A percentile compares a stretch with the other conserved stretches of the same genome.
These are phyloP conservation scores for Cassiopea andromeda DNA, from an alignment of 30 jellyfish, hydroid and myxozoan genomes.

Conservation along the genomic window DNA sequence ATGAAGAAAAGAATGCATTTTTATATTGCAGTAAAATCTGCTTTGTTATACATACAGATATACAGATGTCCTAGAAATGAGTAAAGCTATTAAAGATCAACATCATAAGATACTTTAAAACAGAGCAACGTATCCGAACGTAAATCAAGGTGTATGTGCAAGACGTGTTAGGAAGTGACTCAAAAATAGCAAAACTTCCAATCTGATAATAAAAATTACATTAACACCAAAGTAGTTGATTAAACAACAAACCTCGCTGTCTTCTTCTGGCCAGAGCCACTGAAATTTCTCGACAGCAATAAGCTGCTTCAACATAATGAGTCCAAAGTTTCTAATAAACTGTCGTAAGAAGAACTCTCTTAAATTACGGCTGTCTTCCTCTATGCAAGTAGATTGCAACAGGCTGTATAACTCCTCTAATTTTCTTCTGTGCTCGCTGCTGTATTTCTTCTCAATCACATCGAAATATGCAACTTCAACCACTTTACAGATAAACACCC, in stretches of 20 bases:
- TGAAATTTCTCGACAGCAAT: conserved; percentile 1
- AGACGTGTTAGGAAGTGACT: too few species aligned
- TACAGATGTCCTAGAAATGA: too few species aligned
- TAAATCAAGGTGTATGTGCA: too few species aligned
- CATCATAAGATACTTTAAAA: too few species aligned
- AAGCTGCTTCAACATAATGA: background rate
- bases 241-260: conserved; percentile 15
- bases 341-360: conserved; percentile 40
- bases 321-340: conserved; percentile 33
- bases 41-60: too few species aligned
- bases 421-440: background rate
- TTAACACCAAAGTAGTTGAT: too few species aligned
- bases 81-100: too few species aligned
- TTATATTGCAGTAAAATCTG: too few species aligned
- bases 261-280: conserved; percentile 53
- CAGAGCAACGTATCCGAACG: too few species aligned
- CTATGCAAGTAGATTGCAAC: conserved; percentile 11
- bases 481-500: conserved; percentile 9
- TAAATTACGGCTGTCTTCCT: background rate
- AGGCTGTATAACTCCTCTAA: conserved; percentile 32
- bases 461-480: conserved; percentile 47
- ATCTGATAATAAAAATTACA: too few species aligned
- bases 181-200: too few species aligned
- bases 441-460: conserved; percentile 7
- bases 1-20: too few species aligned